Evolutionary conservation across 64 coral and sea anemone species (phyloP).

Genomic region (Stylophora pistillata): DNA sequence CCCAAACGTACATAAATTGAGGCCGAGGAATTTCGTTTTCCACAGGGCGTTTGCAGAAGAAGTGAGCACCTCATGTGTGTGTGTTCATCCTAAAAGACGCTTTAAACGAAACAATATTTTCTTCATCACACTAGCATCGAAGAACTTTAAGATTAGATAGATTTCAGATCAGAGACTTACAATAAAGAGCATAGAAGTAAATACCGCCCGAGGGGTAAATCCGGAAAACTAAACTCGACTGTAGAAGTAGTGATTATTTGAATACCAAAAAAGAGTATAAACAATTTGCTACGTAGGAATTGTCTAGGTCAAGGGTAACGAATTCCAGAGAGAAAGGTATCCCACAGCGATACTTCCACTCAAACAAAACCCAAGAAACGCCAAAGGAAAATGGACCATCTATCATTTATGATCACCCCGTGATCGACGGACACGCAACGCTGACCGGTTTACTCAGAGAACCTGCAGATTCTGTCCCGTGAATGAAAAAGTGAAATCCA

Average conservation of each 20-base stretch:
- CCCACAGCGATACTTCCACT: neutral
- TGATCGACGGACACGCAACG: neutral
- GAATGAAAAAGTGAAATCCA: neutral
- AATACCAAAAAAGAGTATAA: constrained; percentile 2
- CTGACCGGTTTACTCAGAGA: constrained; percentile 2
- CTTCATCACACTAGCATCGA: neutral
- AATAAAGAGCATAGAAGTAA: neutral
- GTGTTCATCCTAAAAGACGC: neutral
- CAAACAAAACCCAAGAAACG: neutral
- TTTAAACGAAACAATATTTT: constrained; percentile 9
- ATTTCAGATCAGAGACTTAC: neutral
- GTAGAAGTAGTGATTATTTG: neutral
- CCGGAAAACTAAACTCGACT: neutral
- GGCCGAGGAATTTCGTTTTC: neutral
- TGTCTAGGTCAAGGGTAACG: constrained; percentile 33
- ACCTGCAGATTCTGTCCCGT: neutral
- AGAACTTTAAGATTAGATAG: neutral
- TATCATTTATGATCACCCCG: constrained; percentile 18
- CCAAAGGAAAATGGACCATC: neutral
- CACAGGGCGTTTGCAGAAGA: neutral
- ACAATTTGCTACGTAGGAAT: neutral
- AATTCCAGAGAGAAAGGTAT: constrained; percentile 3
- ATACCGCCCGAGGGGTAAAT: neutral
- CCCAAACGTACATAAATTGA: constrained; percentile 12
- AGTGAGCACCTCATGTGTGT: neutral